phyloP scores from a whole-genome alignment of 2,113 vertebrate species.

The Mola mola region DNA sequence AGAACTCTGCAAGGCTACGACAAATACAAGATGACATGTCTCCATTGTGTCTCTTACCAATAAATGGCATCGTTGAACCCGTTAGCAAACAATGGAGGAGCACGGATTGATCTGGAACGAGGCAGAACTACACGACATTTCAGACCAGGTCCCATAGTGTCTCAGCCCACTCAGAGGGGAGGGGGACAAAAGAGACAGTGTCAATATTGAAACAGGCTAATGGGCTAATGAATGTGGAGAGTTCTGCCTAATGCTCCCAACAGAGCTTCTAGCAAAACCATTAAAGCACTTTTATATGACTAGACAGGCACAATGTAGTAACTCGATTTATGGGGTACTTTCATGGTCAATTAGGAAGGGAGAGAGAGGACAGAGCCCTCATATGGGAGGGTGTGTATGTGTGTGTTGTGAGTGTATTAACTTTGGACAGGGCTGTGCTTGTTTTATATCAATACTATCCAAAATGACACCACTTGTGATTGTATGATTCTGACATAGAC shows the following conservation, averaged over 20 bases:
- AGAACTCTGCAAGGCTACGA: neutral
- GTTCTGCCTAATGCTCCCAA: conserved; percentile 76
- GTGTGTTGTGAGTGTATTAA: conserved; percentile 40
- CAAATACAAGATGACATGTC: neutral
- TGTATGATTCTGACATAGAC: conserved; percentile 19
- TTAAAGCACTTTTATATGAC: conserved; percentile 77
- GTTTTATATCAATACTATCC: conserved; percentile 53
- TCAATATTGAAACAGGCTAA: conserved; percentile 76
- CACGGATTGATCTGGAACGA: conserved; percentile 27
- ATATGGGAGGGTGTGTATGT: conserved; percentile 35
- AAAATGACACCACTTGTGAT: conserved; percentile 15
- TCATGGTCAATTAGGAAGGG: conserved; percentile 75
- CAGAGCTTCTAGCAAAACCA: conserved; percentile 75
- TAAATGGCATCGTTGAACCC: neutral
- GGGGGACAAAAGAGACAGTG: conserved; percentile 69
- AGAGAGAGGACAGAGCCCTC: conserved; percentile 62
- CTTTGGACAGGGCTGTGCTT: conserved; percentile 53
- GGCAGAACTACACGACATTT: conserved; percentile 43
- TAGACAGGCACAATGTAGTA: conserved; percentile 74
- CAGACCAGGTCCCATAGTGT: conserved; percentile 58
- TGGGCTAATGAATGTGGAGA: conserved; percentile 75
- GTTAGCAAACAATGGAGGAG: conserved; percentile 7
- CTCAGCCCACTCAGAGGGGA: conserved; percentile 51
- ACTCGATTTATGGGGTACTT: conserved; percentile 76
- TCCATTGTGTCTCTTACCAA: neutral